phyloP scores from a whole-genome alignment of 30 jellyfish, hydroid and myxozoan species.

The Cassiopea xamachana region DNA sequence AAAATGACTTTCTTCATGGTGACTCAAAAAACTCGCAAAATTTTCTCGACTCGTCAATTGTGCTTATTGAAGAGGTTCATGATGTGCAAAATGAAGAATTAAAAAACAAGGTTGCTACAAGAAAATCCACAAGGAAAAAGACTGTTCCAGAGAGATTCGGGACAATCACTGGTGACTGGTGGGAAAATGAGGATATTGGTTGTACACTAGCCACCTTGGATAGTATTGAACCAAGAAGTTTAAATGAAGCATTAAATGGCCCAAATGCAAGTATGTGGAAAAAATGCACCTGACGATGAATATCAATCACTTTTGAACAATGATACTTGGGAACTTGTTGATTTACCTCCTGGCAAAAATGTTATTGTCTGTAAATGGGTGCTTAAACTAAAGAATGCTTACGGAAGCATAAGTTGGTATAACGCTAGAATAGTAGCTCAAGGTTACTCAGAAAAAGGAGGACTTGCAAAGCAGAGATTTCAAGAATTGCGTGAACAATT shows the following conservation, averaged over 20 bases:
- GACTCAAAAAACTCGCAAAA: not conserved
- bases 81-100: not conserved
- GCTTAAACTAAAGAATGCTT: slow-evolving; percentile 4
- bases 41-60: not conserved
- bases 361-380: slow-evolving; percentile 25
- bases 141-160: not conserved
- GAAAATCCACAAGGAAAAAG: not conserved
- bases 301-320: slow-evolving; percentile 12
- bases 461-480: not conserved
- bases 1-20: slow-evolving; percentile 21
- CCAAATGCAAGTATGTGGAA: slow-evolving; percentile 20
- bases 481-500: too few relatives aligned
- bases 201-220: not conserved
- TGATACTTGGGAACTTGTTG: slow-evolving; percentile 12
- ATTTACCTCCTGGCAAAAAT: slow-evolving; percentile 13
- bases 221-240: slow-evolving; percentile 25
- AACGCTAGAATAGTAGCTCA: slow-evolving; percentile 36
- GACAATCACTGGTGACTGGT: not conserved
- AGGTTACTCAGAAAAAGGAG: slow-evolving; percentile 46
- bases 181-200: not conserved
- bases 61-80: not conserved
- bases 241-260: slow-evolving; percentile 41
- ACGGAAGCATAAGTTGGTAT: not conserved
- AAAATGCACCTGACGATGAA: not conserved
- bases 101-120: not conserved